phyloP scores from a whole-genome alignment of 2,888 invertebrate species.

The Quadroppia sp. region DNA sequence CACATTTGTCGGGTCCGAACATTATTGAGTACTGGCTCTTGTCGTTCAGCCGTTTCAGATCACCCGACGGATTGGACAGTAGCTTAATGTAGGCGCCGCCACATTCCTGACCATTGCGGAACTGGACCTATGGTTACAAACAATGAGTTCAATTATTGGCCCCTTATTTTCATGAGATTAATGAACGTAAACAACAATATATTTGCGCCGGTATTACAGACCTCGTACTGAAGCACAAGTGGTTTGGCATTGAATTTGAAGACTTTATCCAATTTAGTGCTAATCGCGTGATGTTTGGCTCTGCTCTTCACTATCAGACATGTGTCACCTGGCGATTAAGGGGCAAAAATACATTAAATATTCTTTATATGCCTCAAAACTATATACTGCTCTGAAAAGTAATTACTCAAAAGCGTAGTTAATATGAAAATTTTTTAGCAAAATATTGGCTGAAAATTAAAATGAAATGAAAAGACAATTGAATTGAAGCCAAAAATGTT shows the following conservation, averaged over 20 bases:
- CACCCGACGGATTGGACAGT: constrained; percentile 64
- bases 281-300: constrained; percentile 84
- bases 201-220: not conserved
- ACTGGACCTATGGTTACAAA: constrained; percentile 56
- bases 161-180: too few species aligned
- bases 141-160: not conserved
- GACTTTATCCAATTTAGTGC: constrained; percentile 66
- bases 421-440: too few species aligned
- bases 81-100: constrained; percentile 97
- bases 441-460: too few species aligned
- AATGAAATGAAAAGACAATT: too few species aligned
- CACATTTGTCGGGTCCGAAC: constrained; percentile 99
- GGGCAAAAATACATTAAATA: not conserved
- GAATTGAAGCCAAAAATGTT: not conserved
- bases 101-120: constrained; percentile 96
- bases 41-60: constrained; percentile 73
- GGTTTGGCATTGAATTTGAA: constrained; percentile 72
- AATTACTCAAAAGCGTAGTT: not conserved
- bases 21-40: constrained; percentile 97
- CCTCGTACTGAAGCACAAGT: constrained; percentile 74
- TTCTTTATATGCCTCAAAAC: too few species aligned
- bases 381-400: too few species aligned
- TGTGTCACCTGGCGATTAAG: constrained; percentile 37
- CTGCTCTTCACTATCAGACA: constrained; percentile 61
- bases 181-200: too few species aligned